Evolutionary conservation across 2,888 invertebrate species (phyloP).

Genomic region (Gastrophysa polygoni): DNA sequence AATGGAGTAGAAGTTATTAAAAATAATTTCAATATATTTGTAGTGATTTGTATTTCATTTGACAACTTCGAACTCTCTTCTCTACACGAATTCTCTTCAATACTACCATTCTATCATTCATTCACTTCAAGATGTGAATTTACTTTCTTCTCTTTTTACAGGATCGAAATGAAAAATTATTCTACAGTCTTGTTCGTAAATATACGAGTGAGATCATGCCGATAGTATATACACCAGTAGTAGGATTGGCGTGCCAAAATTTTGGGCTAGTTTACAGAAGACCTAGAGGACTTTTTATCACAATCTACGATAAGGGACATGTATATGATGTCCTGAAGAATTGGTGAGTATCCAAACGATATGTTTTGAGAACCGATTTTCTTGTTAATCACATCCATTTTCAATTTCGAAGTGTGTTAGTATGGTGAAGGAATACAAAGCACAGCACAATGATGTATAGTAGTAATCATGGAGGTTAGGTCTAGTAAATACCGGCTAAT

Average conservation of each 20-base stretch:
- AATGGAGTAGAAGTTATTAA: no score
- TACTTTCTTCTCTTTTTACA: slow-evolving; percentile 51
- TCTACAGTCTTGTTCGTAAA: slow-evolving; percentile 87
- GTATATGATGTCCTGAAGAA: slow-evolving; percentile 93
- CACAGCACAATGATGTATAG: no score
- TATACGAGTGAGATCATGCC: slow-evolving; percentile 95
- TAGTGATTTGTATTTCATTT: no score
- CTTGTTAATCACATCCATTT: no score
- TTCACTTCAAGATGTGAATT: not conserved
- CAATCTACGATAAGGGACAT: slow-evolving; percentile 94
- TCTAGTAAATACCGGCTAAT: no score
- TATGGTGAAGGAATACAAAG: no score
- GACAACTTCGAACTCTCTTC: no score
- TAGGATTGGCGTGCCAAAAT: slow-evolving; percentile 96
- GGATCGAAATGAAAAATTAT: slow-evolving; percentile 96
- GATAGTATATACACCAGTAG: slow-evolving; percentile 98
- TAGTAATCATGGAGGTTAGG: no score
- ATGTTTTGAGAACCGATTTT: not conserved
- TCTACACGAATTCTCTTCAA: no score
- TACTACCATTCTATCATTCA: no score
- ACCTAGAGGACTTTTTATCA: slow-evolving; percentile 94
- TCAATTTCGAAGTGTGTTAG: no score
- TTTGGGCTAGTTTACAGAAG: slow-evolving; percentile 90
- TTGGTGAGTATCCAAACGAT: slow-evolving; percentile 68
- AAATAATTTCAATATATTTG: no score